Conservation (phyloP, 2,113 vertebrate genomes). For the Ophthalmolycus amberensis region DNA sequence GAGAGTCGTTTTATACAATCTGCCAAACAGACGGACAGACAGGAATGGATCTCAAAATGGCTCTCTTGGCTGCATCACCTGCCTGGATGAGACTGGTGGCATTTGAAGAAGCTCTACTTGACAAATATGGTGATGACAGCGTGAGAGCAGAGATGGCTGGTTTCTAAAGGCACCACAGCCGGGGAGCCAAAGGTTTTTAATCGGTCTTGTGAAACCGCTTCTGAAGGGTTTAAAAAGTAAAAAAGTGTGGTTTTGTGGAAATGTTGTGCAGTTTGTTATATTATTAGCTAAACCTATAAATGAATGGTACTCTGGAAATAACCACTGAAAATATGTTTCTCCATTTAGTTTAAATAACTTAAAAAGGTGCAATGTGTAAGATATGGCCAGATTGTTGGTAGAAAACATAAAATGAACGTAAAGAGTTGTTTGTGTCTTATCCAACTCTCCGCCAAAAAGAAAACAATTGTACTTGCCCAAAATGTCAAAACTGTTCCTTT, state of each 20-base stretch:
- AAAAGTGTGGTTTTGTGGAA: not conserved
- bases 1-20: conserved; percentile 22
- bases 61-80: conserved; percentile 36
- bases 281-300: not conserved
- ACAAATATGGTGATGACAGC: conserved; percentile 60
- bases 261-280: not conserved
- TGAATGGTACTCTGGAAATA: not conserved
- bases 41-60: conserved; percentile 36
- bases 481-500: not conserved
- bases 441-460: not conserved
- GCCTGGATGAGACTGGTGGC: conserved; percentile 11
- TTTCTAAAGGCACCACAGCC: conserved; percentile 7
- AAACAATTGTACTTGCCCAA: not conserved
- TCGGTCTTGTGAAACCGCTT: not conserved
- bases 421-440: not conserved
- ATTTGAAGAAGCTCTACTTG: conserved; percentile 62
- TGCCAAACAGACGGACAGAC: conserved; percentile 6
- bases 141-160: conserved; percentile 21
- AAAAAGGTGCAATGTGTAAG: not conserved
- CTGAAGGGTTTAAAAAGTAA: not conserved
- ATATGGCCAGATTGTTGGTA: not conserved
- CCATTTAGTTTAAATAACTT: not conserved
- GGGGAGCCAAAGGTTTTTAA: conserved; percentile 3
- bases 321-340: not conserved
- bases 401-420: not conserved